Base-by-base conservation (phyloP, 2,888 invertebrate species). In the Aleiodes alternator region DNA sequence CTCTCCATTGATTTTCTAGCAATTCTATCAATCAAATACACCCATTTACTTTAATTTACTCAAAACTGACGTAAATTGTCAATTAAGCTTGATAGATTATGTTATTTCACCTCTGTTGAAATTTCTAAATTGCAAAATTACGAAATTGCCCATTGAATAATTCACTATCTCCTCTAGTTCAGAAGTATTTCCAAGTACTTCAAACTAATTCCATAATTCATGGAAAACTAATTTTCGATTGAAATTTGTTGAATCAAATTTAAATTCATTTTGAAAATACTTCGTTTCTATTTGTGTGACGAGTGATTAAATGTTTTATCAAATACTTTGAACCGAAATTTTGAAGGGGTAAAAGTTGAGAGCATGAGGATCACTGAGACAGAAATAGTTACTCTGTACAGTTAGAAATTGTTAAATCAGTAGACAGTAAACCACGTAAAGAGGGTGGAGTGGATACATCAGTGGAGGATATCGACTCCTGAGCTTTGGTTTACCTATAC, bases 401-500 rank as follows among this genome's bases (percentile, higher is more conserved):
- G 43, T 43, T 43, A 43, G 43, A 43, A 43, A 43, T 43, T 43
- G 43, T 43, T 43, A 43, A 43, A 43, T 43, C 43, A 43, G 6
- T 43, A 43, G 43, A 43, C 43, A 43, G 43, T 43, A 43, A 43
- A 43, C 43, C 43, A 3, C 43, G 3, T 8, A 23, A 4, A 43
- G 43, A 43, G 43, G 43, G 4, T 4, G 43, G 23, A 23, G 23
- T 4, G 64, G 9, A 23, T 64, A 64, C 61, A 31, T 43, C 59
- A 71, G n/a, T 66, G 81, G 81, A 79, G 80, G 80, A 82, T 83
- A 82, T 82, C 80, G 80, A 78, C 75, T 76, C 69, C 75, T 80
- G 82, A 82, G 80, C 82, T 82, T 77, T 74, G 38, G 16, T 38
- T 14, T 64, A 75, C 69, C 69, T 69, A 55, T 70, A 1, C 56